These are phyloP conservation scores for Gouania willdenowi DNA, from an alignment of 2,797 vertebrate species.

Conservation along the genomic window DNA sequence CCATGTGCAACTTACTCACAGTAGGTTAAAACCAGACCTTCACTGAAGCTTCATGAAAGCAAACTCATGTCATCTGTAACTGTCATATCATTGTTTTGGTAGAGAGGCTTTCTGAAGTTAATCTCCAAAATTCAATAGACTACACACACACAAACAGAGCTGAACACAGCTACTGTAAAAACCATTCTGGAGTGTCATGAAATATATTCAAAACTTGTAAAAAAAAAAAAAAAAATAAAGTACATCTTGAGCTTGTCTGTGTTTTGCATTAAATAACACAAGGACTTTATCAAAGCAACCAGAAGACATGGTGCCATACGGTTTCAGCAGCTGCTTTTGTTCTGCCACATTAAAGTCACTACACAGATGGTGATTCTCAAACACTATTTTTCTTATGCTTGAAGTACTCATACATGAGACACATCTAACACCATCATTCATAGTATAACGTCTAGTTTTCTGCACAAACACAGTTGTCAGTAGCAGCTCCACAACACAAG, in stretches of 20 bases:
- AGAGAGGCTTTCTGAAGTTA: background rate
- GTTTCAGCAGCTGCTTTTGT: background rate
- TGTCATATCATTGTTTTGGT: constrained; percentile 14
- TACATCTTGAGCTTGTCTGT: background rate
- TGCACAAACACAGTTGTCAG: too few relatives aligned
- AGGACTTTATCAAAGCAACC: background rate
- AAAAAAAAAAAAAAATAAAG: background rate
- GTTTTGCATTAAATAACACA: background rate
- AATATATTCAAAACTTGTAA: too few relatives aligned
- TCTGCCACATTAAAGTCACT: background rate
- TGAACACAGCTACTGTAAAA: background rate
- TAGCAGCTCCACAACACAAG: too few relatives aligned
- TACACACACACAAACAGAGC: background rate
- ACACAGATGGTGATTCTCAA: too few relatives aligned
- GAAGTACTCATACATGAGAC: too few relatives aligned
- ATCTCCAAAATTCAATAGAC: background rate
- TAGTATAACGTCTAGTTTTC: too few relatives aligned
- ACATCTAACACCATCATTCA: too few relatives aligned
- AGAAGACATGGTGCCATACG: background rate
- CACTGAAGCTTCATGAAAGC: constrained; percentile 5
- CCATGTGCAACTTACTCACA: constrained; percentile 1
- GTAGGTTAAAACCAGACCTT: constrained; percentile 8
- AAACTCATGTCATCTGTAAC: background rate
- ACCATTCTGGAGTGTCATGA: too few relatives aligned
- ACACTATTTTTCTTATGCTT: too few relatives aligned